phyloP scores from a whole-genome alignment of 1,140 invertebrate genomes.

The Drosophila varians region DNA sequence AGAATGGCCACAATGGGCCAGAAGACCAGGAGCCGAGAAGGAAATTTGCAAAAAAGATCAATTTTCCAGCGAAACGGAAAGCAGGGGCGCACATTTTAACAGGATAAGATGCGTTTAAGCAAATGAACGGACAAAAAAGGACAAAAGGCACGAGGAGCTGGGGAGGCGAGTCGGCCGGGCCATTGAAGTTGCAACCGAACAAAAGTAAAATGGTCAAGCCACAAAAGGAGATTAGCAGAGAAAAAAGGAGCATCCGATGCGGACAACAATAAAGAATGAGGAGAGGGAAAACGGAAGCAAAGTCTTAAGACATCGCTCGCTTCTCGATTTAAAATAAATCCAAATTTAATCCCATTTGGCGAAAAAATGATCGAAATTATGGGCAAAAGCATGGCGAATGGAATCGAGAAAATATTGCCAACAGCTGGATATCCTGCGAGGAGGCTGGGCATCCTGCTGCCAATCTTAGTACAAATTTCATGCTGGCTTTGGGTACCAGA shows the following conservation, averaged over 20 bases:
- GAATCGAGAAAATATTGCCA: constrained; percentile 42
- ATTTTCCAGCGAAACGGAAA: constrained; percentile 61
- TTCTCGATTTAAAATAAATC: constrained; percentile 9
- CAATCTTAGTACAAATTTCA: constrained; percentile 53
- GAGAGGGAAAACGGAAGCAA: constrained; percentile 18
- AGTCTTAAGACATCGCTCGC: constrained; percentile 35
- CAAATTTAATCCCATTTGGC: constrained; percentile 61
- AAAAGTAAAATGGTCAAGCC: constrained; percentile 65
- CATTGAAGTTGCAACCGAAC: constrained; percentile 37
- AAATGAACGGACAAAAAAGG: constrained; percentile 62
- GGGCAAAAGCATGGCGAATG: constrained; percentile 41
- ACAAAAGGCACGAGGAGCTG: constrained; percentile 27
- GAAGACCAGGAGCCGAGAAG: constrained; percentile 40
- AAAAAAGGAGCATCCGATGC: constrained; percentile 25
- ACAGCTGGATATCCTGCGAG: constrained; percentile 33
- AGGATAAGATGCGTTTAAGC: constrained; percentile 72
- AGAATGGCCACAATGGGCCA: constrained; percentile 21
- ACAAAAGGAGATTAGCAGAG: constrained; percentile 61
- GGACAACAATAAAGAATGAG: constrained; percentile 11
- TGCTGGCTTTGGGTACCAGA: constrained; percentile 33
- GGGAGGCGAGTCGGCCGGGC: constrained; percentile 13
- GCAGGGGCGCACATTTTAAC: constrained; percentile 56
- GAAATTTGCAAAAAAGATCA: constrained; percentile 73
- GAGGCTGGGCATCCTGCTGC: constrained; percentile 35
- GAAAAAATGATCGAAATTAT: constrained; percentile 33